Evolutionary conservation across 2,797 vertebrate genomes (phyloP).

Genomic region (Delichon dasypus): DNA sequence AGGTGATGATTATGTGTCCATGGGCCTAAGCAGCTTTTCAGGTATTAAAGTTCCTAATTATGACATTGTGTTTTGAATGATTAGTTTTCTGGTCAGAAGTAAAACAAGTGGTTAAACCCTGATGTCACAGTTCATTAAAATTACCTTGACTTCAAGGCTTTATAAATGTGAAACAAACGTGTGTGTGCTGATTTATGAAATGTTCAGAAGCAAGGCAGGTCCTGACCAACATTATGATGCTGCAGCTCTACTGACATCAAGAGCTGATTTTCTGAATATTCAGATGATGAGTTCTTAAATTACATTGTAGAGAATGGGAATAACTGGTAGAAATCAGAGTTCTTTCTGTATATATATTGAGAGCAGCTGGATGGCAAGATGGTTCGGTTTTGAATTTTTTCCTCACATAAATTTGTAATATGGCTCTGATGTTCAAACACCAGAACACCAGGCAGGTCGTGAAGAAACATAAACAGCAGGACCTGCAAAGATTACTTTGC

Average conservation of each 20-base stretch:
- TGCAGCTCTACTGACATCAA: background rate
- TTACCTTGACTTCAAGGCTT: background rate
- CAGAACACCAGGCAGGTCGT: background rate
- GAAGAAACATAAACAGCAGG: background rate
- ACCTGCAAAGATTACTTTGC: background rate
- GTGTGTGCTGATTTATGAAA: background rate
- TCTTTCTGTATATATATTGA: background rate
- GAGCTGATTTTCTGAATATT: background rate
- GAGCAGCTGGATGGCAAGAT: background rate
- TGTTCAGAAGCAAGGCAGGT: background rate
- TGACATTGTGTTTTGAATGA: background rate
- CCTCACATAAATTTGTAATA: background rate
- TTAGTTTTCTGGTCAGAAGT: background rate
- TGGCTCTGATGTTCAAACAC: background rate
- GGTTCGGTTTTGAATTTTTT: background rate
- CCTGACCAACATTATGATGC: background rate
- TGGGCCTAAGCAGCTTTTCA: background rate
- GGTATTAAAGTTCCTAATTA: background rate
- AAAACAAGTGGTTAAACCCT: background rate
- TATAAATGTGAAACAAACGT: background rate
- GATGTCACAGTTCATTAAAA: background rate
- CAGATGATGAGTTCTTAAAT: background rate
- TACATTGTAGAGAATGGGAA: background rate
- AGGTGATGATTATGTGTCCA: background rate
- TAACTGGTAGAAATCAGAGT: background rate